Evolutionary conservation across 2,888 invertebrate genomes (phyloP), one percentile per base, ranked within the genome.

Genomic region (Lochmaea capreae): DNA sequence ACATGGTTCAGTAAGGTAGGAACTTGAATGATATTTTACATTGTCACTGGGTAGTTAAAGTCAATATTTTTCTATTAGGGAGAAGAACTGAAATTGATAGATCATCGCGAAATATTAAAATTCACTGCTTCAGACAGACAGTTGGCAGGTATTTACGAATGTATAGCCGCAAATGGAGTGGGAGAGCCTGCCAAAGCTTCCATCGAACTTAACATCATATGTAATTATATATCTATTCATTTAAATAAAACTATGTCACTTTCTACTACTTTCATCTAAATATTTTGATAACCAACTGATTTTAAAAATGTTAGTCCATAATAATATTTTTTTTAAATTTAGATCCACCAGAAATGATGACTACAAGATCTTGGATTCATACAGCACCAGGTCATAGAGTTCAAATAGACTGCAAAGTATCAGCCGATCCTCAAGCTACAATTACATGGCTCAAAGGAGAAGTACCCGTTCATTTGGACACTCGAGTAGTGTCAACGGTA

Each of bases 291-390:
- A 33, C 3, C 33, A 4, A 33, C 33, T 33, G 33, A 33, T 5
- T 33, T 3, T 5, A 33, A 4, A 33, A 33, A 33, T 33, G 5
- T 5, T 5, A 33, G 33, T 33, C 5, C 33, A 8, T 33, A 0
- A 33, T 8, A 33, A 33, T 1, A 33, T 33, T 26, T 26, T 69
- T 67, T 52, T 43, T 26, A 14, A 70, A 78, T 81, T 42, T 76
- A 96, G 95, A 94, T 86, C 91, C 93, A 0, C 95, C 96, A 0
- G 93, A 93, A 81, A 90, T 95, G 22, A 88, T 89, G 49, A 90
- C 92, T 1, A 87, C 89, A 0, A 90, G 91, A 11, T 89, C 90
- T 2, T 93, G 93, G 90, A 91, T 95, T 33, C 95, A 95, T 87
- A 93, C 93, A 0, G 92, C 93, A 3, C 89, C 93, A 0, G 93